These are phyloP conservation scores for Netelia melanura DNA, from an alignment of 2,888 invertebrate genomes.

Conservation along the genomic window DNA sequence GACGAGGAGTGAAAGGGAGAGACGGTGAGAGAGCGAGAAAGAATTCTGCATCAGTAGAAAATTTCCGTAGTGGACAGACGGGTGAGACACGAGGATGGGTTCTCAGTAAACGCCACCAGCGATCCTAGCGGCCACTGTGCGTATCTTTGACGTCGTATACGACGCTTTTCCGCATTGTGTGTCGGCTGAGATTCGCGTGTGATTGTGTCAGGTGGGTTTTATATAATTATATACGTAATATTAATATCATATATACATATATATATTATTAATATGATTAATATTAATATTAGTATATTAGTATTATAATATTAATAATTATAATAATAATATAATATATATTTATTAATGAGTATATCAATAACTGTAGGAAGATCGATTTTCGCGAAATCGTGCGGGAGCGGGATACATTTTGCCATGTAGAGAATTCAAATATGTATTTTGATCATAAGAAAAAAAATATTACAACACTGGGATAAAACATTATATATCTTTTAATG, in stretches of 20 bases:
- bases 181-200: background rate
- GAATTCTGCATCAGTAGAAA: conserved; percentile 1
- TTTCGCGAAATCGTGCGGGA: background rate
- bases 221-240: background rate
- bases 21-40: background rate
- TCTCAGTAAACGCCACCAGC: background rate
- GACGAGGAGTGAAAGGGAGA: background rate
- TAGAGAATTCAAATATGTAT: no score
- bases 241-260: background rate
- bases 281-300: background rate
- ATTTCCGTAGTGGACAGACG: conserved; percentile 1
- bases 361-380: background rate
- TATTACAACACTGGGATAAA: no score
- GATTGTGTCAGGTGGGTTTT: background rate
- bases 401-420: background rate
- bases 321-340: background rate
- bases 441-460: no score
- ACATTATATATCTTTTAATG: no score
- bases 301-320: background rate
- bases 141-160: conserved; percentile 15
- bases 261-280: background rate
- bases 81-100: background rate
- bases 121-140: conserved; percentile 6
- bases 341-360: no score
- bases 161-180: conserved; percentile 1